phyloP scores from a whole-genome alignment of 2,113 vertebrate genomes.

The Melanotaenia duboulayi region DNA sequence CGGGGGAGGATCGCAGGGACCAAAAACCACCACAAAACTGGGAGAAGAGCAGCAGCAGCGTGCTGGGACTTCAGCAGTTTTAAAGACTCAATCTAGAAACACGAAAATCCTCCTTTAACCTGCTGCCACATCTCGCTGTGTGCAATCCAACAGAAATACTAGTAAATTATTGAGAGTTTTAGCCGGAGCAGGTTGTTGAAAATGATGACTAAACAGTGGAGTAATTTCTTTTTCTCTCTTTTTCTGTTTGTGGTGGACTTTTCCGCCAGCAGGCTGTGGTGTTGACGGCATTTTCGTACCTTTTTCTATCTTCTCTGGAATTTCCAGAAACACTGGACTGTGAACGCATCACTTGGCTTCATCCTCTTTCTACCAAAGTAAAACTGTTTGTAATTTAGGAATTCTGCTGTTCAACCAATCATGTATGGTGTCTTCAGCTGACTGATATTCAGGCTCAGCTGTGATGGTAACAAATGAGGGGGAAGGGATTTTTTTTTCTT shows the following conservation, averaged over 20 bases:
- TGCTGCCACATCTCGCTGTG: constrained; percentile 74
- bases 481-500: background rate
- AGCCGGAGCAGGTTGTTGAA: constrained; percentile 64
- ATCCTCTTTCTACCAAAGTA: constrained; percentile 5
- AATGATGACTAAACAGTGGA: constrained; percentile 7
- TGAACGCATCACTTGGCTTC: constrained; percentile 1
- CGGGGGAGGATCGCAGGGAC: constrained; percentile 46
- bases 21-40: constrained; percentile 39
- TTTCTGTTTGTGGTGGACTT: constrained; percentile 2
- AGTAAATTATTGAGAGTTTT: constrained; percentile 74
- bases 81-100: constrained; percentile 36
- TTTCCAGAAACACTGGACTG: background rate
- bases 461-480: background rate
- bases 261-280: background rate
- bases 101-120: constrained; percentile 81
- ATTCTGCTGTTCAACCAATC: background rate
- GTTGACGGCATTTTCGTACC: constrained; percentile 29
- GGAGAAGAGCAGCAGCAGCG: background rate
- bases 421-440: background rate
- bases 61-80: constrained; percentile 27
- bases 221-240: constrained; percentile 70
- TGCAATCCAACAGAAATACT: constrained; percentile 81
- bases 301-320: background rate
- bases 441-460: background rate
- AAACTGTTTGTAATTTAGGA: background rate